Conservation (phyloP, 2,113 vertebrate species). For the Spea bombifrons region DNA sequence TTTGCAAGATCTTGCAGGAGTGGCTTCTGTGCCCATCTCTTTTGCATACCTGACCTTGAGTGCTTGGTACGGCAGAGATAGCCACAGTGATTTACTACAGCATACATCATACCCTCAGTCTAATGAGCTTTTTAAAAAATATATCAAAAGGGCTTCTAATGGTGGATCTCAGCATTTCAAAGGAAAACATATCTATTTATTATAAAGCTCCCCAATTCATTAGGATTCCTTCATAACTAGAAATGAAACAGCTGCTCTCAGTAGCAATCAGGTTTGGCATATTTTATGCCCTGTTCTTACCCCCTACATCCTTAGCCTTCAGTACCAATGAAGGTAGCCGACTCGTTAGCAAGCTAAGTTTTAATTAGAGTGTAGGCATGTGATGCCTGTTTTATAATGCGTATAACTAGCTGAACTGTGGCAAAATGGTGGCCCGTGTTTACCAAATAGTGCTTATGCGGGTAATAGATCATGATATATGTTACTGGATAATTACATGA, state of each 20-base stretch:
- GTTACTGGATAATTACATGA: too few species aligned
- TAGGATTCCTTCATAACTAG: constrained; percentile 60
- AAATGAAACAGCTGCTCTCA: constrained; percentile 62
- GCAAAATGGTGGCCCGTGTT: constrained; percentile 8
- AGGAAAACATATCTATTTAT: constrained; percentile 59
- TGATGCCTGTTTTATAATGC: constrained; percentile 6
- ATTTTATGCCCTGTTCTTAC: constrained; percentile 51
- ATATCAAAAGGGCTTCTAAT: constrained; percentile 64
- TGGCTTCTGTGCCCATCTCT: constrained; percentile 7
- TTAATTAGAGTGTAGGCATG: constrained; percentile 40
- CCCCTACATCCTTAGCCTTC: constrained; percentile 46
- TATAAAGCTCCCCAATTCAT: constrained; percentile 64
- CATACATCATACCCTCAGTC: constrained; percentile 33
- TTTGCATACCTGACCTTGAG: constrained; percentile 46
- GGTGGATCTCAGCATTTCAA: constrained; percentile 66
- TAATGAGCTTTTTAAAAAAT: constrained; percentile 63
- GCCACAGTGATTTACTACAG: constrained; percentile 50
- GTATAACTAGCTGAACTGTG: constrained; percentile 1
- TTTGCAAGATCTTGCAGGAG: neutral
- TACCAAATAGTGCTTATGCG: neutral
- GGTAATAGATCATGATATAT: too few species aligned
- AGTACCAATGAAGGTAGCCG: constrained; percentile 42
- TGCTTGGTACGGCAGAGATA: constrained; percentile 44
- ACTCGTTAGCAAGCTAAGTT: constrained; percentile 38
- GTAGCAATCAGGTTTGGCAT: constrained; percentile 53